Evolutionary conservation across 2,888 invertebrate genomes (phyloP), one percentile per base, ranked within the genome.

Genomic region (Apeira syringaria): DNA sequence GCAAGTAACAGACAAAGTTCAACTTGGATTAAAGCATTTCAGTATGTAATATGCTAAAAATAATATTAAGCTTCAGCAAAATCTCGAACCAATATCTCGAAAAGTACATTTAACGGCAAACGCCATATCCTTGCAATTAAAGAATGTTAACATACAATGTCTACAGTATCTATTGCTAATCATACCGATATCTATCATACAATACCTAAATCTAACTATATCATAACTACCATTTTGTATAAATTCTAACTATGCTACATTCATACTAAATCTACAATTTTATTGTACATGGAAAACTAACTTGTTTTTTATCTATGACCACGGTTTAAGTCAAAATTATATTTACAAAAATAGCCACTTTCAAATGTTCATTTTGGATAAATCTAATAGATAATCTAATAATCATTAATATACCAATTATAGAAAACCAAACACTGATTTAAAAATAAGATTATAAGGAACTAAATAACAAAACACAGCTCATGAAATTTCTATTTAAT

Each of bases 321-420:
- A 85, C 84, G 85, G 82, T 83, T 85, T 84, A 87, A 80, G 80
- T 84, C 83, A 84, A 52, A 81, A 82, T 67, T 67, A 80, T 88
- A 88, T 88, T 87, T 87, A 88, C 88, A 88, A 87, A 85, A 88
- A 85, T 86, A 87, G 84, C 85, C 81, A 81, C 74, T 70, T 72
- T 77, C 64, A 71, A 81, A 68, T 77, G 73, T 74, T 35, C 24
- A 2, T 50, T 69, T 75, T 80, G 76, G 75, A 77, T n/a, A n/a
- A n/a, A n/a, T 78, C 68, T 76, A 20, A 20, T 5, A 7, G 78
- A 59, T 60, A 41, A 12, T 59, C 69, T 77, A 78, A 68, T 8
- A 24, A 20, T 20, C 53, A 61, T 68, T 68, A n/a, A n/a, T n/a
- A 63, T 58, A 62, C 74, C 67, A 68, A 74, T 64, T 59, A 67